Evolutionary conservation across 2,113 vertebrate species (phyloP).

Genomic region (Desmodus rotundus): DNA sequence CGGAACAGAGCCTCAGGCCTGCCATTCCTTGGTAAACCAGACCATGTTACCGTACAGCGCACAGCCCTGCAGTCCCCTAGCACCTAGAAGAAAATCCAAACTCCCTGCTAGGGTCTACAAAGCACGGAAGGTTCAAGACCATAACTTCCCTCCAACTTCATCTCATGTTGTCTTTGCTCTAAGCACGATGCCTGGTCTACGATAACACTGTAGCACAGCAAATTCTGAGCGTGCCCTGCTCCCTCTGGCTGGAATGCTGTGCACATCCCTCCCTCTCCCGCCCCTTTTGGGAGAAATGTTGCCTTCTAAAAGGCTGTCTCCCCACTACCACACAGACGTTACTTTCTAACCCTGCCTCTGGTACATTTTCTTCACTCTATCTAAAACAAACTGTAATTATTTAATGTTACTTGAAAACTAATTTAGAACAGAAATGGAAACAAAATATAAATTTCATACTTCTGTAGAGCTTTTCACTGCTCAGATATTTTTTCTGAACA

Average conservation of each 20-base stretch:
- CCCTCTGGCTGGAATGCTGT: neutral
- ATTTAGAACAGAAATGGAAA: neutral
- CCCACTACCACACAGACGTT: neutral
- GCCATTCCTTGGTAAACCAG: neutral
- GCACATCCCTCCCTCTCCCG: neutral
- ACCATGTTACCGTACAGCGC: neutral
- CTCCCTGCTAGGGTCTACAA: neutral
- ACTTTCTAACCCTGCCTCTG: neutral
- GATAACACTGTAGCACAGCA: neutral
- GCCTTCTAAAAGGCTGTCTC: neutral
- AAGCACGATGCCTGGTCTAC: neutral
- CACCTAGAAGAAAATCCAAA: conserved; percentile 24
- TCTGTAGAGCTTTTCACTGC: neutral
- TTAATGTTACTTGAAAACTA: neutral
- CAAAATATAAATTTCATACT: neutral
- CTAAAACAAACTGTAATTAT: neutral
- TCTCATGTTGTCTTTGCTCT: neutral
- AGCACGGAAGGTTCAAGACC: neutral
- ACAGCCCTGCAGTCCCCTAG: neutral
- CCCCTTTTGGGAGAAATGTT: neutral
- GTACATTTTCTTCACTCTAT: neutral
- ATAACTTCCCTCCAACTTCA: neutral
- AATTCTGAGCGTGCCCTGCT: neutral
- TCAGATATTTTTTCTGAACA: neutral
- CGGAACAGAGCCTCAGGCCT: neutral